Conservation (phyloP, 2,888 invertebrate species). For the Digitonthophagus gazella region DNA sequence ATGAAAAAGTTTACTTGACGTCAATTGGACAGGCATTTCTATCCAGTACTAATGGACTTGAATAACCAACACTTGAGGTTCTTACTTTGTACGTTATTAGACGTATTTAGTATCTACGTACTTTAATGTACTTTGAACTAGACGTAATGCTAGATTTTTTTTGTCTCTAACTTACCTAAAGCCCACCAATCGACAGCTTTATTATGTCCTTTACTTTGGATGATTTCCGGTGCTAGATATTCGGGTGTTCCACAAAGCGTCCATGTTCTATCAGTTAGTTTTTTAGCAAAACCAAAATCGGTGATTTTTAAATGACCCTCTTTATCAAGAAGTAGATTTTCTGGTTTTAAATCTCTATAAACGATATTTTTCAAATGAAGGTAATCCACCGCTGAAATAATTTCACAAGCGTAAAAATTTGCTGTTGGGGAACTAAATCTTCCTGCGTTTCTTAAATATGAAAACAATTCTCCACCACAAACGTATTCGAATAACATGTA, state of each 20-base stretch:
- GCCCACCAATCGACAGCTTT: constrained; percentile 99
- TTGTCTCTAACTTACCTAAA: constrained; percentile 62
- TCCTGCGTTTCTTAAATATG: constrained; percentile 89
- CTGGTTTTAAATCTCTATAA: constrained; percentile 88
- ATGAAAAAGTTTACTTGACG: not conserved
- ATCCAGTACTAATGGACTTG: not conserved
- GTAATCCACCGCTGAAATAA: constrained; percentile 90
- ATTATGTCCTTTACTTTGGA: constrained; percentile 97
- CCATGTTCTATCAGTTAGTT: constrained; percentile 92
- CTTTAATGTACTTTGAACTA: not conserved
- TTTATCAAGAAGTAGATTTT: constrained; percentile 87
- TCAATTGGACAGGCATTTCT: not conserved
- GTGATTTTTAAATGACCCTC: constrained; percentile 97
- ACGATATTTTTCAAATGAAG: constrained; percentile 87
- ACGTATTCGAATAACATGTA: constrained; percentile 98
- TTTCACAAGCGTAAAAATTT: constrained; percentile 93
- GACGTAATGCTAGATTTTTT: too few relatives aligned
- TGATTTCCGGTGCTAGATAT: constrained; percentile 95
- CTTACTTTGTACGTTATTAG: not conserved
- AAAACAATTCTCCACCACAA: constrained; percentile 95
- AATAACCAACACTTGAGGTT: not conserved
- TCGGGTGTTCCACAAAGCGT: constrained; percentile 96
- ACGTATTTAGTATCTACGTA: too few relatives aligned
- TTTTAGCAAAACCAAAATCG: constrained; percentile 97
- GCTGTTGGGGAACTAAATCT: constrained; percentile 82